Conservation (phyloP, 2,113 vertebrate species). For the Xiphorhynchus elegans region DNA sequence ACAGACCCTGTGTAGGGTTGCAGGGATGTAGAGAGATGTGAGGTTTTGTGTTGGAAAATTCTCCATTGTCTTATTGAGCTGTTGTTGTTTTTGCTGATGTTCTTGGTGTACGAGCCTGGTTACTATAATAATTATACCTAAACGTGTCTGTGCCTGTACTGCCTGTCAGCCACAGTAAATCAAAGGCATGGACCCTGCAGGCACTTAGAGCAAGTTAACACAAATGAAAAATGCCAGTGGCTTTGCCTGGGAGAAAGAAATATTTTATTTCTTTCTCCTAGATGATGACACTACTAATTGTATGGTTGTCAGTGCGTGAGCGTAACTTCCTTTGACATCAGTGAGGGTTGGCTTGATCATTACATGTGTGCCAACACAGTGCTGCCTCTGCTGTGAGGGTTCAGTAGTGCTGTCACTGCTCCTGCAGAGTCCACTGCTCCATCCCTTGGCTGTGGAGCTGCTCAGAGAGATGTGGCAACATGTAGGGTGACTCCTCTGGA, state of each 20-base stretch:
- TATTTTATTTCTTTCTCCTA: constrained; percentile 10
- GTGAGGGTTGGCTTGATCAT: not conserved
- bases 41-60: constrained; percentile 63
- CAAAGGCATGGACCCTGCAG: constrained; percentile 17
- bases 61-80: constrained; percentile 27
- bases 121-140: constrained; percentile 45
- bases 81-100: constrained; percentile 50
- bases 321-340: not conserved
- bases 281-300: not conserved
- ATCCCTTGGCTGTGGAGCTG: not conserved
- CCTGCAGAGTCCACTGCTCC: not conserved
- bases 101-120: constrained; percentile 8
- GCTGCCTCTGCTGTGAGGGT: not conserved
- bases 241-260: not conserved
- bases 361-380: rapidly evolving
- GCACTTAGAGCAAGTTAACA: constrained; percentile 2
- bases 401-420: not conserved
- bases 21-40: not conserved
- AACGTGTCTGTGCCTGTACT: not conserved
- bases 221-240: constrained; percentile 5
- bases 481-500: rapidly evolving
- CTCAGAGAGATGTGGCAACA: rapidly evolving
- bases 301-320: not conserved
- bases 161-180: constrained; percentile 6
- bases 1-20: not conserved